Base-by-base conservation (phyloP, 2,888 invertebrate genomes). In the Lycophotia porphyrea region DNA sequence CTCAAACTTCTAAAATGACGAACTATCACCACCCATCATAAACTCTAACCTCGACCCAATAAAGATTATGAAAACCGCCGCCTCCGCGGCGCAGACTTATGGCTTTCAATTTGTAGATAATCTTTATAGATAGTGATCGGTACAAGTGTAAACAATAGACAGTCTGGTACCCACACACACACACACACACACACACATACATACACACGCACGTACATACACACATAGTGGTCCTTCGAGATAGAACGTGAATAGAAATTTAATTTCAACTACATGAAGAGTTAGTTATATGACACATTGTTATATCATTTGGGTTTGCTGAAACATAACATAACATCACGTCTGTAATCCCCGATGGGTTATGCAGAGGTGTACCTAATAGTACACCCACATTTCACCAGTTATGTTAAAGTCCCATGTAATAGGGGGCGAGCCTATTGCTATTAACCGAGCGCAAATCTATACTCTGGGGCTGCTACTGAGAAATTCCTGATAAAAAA, bases 31-130 rank as follows among this genome's bases (percentile, higher is more conserved):
- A 76, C 82, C 69, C 71, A 86, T 83, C 74, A 34, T n/a, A 77
- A 76, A 60, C 69, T 70, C 39, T 78, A 74, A 81, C 88, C 87
- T 87, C 87, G 87, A 87, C 82, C 82, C 36, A 85, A 81, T 80
- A 76, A 75, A 71, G 72, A 79, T 84, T 79, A 86, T 86, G 87
- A 87, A 87, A 80, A 88, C 80, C 65, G 47, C 75, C 81, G 76
- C 84, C 83, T 74, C 65, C 60, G 74, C 74, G 36, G 63, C 67
- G 66, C 68, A 83, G 71, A 83, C 86, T 86, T 83, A 84, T 84
- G 66, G 78, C 87, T 88, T 88, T 87, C 88, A 84, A 87, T 87
- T 88, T 86, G 84, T 76, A 80, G 85, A 87, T 87, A 74, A 87
- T 87, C 87, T 85, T 61, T 55, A 44, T 15, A 55, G 87, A 87